Evolutionary conservation across 2,113 vertebrate species (phyloP).

Genomic region (Ranitomeya variabilis): DNA sequence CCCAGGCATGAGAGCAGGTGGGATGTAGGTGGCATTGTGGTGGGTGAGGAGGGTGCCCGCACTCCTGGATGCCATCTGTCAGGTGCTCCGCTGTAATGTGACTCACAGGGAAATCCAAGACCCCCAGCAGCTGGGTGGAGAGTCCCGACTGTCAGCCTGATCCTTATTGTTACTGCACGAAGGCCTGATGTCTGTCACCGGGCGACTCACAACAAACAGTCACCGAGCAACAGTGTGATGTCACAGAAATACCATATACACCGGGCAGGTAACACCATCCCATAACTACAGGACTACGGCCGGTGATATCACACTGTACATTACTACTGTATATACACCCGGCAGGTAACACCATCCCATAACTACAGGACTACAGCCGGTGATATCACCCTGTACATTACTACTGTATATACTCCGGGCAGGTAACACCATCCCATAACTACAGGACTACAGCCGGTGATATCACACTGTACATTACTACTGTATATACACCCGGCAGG

Average conservation of each 20-base stretch:
- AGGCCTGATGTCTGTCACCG: not conserved
- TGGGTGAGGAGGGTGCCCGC: constrained; percentile 64
- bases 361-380: not conserved
- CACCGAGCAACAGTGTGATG: constrained; percentile 18
- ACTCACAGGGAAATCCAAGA: constrained; percentile 26
- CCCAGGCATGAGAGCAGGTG: constrained; percentile 70
- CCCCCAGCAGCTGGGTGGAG: not conserved
- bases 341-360: no score
- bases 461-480: no score
- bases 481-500: no score
- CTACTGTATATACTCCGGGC: no score
- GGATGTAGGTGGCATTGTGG: constrained; percentile 63
- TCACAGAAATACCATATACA: not conserved
- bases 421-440: no score
- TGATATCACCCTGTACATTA: no score
- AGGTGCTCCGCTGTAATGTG: not conserved
- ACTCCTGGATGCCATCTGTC: constrained; percentile 65
- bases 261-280: not conserved
- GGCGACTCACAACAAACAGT: constrained; percentile 13
- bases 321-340: not conserved
- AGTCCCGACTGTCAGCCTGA: not conserved
- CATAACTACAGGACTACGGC: not conserved
- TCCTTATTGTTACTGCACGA: not conserved
- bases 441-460: no score
- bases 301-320: not conserved